These are phyloP conservation scores for Mobula birostris DNA, from an alignment of 2,113 vertebrate genomes.

Conservation along the genomic window DNA sequence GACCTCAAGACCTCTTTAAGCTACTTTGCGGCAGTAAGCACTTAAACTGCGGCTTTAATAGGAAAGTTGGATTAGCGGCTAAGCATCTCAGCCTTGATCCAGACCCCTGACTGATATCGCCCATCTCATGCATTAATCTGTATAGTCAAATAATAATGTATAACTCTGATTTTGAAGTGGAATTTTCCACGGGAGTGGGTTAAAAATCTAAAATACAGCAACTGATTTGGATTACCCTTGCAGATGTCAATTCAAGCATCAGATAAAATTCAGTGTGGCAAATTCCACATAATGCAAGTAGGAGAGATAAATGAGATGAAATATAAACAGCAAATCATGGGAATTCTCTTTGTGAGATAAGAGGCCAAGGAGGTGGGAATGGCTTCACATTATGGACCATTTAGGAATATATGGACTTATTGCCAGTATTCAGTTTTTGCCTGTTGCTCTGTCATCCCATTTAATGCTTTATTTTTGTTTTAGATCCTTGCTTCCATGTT, in stretches of 20 bases:
- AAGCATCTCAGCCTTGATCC: constrained; percentile 8
- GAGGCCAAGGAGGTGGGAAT: background rate
- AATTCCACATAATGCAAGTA: background rate
- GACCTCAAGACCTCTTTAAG: background rate
- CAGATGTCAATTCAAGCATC: background rate
- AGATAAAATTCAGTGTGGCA: background rate
- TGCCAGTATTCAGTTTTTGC: background rate
- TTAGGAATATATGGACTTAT: background rate
- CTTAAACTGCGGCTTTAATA: background rate
- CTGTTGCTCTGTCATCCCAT: background rate
- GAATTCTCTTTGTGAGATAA: background rate
- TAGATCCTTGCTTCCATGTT: too few relatives aligned
- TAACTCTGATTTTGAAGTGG: background rate
- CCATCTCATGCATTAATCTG: background rate
- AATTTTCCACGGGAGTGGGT: background rate
- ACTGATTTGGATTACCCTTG: background rate
- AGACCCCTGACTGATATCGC: background rate
- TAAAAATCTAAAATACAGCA: background rate
- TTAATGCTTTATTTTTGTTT: too few relatives aligned
- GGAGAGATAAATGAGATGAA: background rate
- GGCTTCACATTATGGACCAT: background rate
- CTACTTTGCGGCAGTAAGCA: background rate
- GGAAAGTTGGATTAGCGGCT: background rate
- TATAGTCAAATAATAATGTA: background rate
- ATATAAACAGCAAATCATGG: background rate